Percentiles rank a stretch among this genome's conserved stretches.
Conservation (phyloP, 2,113 vertebrate genomes). For the Tonatia bakeri region DNA sequence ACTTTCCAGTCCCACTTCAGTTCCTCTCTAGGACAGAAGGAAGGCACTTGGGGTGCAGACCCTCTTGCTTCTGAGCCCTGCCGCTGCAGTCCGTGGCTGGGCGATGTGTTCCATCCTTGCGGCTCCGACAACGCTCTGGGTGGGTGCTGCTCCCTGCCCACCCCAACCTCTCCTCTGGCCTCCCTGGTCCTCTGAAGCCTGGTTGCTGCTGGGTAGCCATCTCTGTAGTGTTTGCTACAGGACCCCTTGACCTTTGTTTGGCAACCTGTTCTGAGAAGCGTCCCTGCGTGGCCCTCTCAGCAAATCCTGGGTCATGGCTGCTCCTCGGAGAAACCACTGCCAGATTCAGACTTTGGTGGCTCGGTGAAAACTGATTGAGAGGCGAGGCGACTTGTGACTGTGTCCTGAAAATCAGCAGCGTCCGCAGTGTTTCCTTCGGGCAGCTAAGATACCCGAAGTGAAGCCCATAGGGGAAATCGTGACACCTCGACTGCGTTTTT, state of each 20-base stretch:
- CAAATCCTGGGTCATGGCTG: neutral
- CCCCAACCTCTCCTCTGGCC: neutral
- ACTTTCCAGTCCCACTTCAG: neutral
- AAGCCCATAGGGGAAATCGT: neutral
- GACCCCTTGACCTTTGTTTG: neutral
- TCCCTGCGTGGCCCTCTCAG: neutral
- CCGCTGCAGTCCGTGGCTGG: neutral
- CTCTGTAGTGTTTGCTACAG: neutral
- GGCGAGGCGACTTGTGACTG: accelerated
- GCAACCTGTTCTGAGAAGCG: neutral
- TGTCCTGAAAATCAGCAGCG: neutral
- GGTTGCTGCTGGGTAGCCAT: neutral
- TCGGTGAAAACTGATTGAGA: neutral
- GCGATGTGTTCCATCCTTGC: neutral
- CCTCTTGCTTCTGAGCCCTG: neutral
- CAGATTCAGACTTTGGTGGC: neutral
- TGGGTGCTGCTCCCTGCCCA: neutral
- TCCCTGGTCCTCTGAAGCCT: neutral
- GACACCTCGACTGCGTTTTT: neutral
- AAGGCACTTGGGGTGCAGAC: neutral
- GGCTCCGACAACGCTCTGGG: neutral
- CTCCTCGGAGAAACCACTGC: neutral
- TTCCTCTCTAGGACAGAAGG: neutral
- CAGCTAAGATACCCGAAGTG: neutral
- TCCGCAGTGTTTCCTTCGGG: neutral